Percentiles rank a stretch among this genome's conserved stretches.
Evolutionary conservation across 2,888 invertebrate genomes (phyloP).

Genomic region (Torymus aiolomorphi): DNA sequence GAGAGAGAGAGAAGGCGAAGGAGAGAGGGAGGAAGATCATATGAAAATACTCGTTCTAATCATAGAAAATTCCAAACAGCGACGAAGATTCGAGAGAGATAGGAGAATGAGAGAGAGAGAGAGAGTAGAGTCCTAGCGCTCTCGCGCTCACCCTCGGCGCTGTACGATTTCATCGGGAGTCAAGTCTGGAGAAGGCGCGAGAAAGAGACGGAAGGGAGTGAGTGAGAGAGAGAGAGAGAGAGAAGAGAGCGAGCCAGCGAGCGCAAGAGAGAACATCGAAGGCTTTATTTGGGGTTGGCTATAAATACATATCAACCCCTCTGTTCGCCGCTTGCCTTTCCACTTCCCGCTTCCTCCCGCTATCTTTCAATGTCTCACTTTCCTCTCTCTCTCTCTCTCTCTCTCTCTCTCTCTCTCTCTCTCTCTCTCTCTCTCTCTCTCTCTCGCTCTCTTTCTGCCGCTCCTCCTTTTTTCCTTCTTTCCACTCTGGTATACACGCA

Average conservation of each 20-base stretch:
- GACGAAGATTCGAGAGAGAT: slow-evolving; percentile 48
- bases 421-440: too few species aligned
- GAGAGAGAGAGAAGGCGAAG: background rate
- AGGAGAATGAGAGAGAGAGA: slow-evolving; percentile 40
- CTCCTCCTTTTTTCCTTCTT: slow-evolving; percentile 37
- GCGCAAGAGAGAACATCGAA: slow-evolving; percentile 41
- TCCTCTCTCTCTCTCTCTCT: slow-evolving; percentile 32
- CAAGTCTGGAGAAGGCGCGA: slow-evolving; percentile 30
- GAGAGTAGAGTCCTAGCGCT: slow-evolving; percentile 41
- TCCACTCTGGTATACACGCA: slow-evolving; percentile 21
- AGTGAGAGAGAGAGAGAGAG: slow-evolving; percentile 18
- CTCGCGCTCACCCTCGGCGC: slow-evolving; percentile 29
- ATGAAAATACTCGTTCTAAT: slow-evolving; percentile 74
- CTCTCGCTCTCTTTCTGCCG: slow-evolving; percentile 6
- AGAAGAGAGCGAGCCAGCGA: slow-evolving; percentile 3
- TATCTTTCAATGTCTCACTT: slow-evolving; percentile 58
- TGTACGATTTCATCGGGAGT: slow-evolving; percentile 49
- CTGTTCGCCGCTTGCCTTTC: slow-evolving; percentile 54
- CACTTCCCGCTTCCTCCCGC: slow-evolving; percentile 58
- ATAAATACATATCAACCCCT: slow-evolving; percentile 60
- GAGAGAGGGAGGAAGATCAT: slow-evolving; percentile 56
- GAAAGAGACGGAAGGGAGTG: background rate
- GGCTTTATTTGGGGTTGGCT: slow-evolving; percentile 59
- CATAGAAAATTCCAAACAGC: slow-evolving; percentile 67
- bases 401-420: too few species aligned